A percentile compares a stretch with the other conserved stretches of the same genome.
phyloP scores from a whole-genome alignment of 2,888 invertebrate species.

The Antheraea yamamai region DNA sequence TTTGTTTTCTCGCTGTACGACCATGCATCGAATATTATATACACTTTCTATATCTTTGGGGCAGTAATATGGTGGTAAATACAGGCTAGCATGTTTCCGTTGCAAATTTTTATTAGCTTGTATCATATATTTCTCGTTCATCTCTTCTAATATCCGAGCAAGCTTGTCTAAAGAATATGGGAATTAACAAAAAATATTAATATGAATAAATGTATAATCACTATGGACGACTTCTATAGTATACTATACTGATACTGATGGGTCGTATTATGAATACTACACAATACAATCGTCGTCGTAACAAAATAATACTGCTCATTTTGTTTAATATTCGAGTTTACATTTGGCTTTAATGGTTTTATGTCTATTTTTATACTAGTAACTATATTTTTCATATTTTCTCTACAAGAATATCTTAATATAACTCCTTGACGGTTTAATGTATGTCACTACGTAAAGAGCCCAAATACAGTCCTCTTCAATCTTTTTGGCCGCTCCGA shows the following conservation, averaged over 20 bases:
- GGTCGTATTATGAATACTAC: background rate
- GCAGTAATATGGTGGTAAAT: slow-evolving; percentile 53
- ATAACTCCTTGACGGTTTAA: background rate
- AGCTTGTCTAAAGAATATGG: slow-evolving; percentile 54
- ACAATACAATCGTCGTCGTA: background rate
- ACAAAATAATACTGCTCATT: background rate
- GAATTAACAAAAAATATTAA: slow-evolving; percentile 16
- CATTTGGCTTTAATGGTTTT: background rate
- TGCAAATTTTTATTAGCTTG: slow-evolving; percentile 33
- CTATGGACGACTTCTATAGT: background rate
- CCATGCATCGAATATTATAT: slow-evolving; percentile 50
- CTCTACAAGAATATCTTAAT: background rate
- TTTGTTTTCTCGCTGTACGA: slow-evolving; percentile 45
- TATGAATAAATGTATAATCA: background rate
- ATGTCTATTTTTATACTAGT: background rate
- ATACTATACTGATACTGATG: background rate
- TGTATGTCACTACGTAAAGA: no score
- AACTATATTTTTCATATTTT: no score
- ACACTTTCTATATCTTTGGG: slow-evolving; percentile 54
- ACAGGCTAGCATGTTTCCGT: slow-evolving; percentile 37
- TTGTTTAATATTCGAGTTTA: background rate
- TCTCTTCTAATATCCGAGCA: slow-evolving; percentile 45
- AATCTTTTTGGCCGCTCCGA: no score
- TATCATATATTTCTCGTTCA: slow-evolving; percentile 37
- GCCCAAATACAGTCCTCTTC: background rate